Evolutionary conservation across 2,888 invertebrate species (phyloP).

Genomic region (Dolichomitus sp.): DNA sequence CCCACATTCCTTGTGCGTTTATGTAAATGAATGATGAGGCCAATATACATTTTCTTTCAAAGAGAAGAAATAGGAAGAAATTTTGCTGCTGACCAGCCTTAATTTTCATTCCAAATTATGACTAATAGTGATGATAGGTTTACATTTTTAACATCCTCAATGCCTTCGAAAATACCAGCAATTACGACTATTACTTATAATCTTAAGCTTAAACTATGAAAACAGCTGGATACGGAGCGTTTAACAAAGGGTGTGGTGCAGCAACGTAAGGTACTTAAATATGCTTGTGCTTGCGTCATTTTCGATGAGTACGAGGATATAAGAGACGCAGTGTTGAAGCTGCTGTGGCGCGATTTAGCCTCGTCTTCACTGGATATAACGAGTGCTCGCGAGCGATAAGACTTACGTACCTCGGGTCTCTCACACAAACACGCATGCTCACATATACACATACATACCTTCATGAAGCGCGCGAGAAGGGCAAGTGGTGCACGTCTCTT

Average conservation of each 20-base stretch:
- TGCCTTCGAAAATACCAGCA: slow-evolving; percentile 25
- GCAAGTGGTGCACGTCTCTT: slow-evolving; percentile 63
- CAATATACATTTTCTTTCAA: background rate
- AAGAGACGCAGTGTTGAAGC: slow-evolving; percentile 29
- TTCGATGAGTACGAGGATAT: slow-evolving; percentile 60
- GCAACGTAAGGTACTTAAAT: slow-evolving; percentile 44
- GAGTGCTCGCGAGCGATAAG: slow-evolving; percentile 60
- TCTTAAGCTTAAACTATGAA: slow-evolving; percentile 17
- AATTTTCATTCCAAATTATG: background rate
- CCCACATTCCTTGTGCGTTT: too few species aligned
- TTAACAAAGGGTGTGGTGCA: slow-evolving; percentile 42
- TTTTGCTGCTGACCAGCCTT: background rate
- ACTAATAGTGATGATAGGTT: background rate
- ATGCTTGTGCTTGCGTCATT: slow-evolving; percentile 48
- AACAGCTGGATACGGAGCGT: slow-evolving; percentile 22
- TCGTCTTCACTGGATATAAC: slow-evolving; percentile 50
- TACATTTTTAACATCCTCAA: slow-evolving; percentile 24
- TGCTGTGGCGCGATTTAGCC: slow-evolving; percentile 27
- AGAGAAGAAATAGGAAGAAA: background rate
- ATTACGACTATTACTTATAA: slow-evolving; percentile 35
- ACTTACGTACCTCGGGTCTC: slow-evolving; percentile 39
- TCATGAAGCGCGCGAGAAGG: slow-evolving; percentile 22
- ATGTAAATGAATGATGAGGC: too few species aligned
- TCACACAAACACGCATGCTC: slow-evolving; percentile 8
- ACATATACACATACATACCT: background rate